phyloP scores from a whole-genome alignment of 2,888 invertebrate species.

The Ennomos fuscantarius region DNA sequence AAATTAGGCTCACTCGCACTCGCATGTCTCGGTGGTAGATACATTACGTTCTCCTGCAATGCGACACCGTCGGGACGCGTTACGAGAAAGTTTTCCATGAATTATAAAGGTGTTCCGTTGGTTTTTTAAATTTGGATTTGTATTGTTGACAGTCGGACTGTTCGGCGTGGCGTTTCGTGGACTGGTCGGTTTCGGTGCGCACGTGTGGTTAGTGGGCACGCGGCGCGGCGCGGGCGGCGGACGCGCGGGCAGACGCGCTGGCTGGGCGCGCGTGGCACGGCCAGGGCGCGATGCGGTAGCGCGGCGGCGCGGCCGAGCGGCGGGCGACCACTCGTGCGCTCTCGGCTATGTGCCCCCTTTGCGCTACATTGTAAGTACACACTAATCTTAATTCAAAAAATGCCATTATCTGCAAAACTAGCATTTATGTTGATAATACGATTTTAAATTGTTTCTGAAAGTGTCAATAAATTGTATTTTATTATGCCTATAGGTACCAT shows the following conservation, averaged over 20 bases:
- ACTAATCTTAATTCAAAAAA: neutral
- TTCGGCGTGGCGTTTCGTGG: conserved; percentile 72
- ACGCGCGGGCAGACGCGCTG: conserved; percentile 15
- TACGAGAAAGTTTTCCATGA: conserved; percentile 34
- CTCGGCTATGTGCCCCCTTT: conserved; percentile 84
- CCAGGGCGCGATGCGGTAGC: conserved; percentile 44
- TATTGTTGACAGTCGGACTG: conserved; percentile 81
- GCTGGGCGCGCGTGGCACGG: conserved; percentile 62
- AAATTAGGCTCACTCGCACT: conserved; percentile 23
- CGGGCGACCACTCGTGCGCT: conserved; percentile 76
- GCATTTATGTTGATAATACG: too few species aligned
- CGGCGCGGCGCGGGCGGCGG: conserved; percentile 65
- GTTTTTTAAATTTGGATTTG: conserved; percentile 30
- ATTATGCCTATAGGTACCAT: too few species aligned
- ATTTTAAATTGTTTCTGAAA: too few species aligned
- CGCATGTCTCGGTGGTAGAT: conserved; percentile 26
- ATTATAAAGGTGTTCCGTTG: conserved; percentile 30
- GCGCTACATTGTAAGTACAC: conserved; percentile 81
- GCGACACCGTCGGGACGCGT: conserved; percentile 67
- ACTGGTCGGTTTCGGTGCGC: conserved; percentile 57
- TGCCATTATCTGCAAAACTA: too few species aligned
- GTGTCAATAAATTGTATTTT: too few species aligned
- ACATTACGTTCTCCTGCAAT: conserved; percentile 69
- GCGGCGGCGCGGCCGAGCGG: conserved; percentile 78
- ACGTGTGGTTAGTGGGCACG: conserved; percentile 53